Evolutionary conservation across 2,113 vertebrate species (phyloP).

Genomic region (Erpornis zantholeuca): DNA sequence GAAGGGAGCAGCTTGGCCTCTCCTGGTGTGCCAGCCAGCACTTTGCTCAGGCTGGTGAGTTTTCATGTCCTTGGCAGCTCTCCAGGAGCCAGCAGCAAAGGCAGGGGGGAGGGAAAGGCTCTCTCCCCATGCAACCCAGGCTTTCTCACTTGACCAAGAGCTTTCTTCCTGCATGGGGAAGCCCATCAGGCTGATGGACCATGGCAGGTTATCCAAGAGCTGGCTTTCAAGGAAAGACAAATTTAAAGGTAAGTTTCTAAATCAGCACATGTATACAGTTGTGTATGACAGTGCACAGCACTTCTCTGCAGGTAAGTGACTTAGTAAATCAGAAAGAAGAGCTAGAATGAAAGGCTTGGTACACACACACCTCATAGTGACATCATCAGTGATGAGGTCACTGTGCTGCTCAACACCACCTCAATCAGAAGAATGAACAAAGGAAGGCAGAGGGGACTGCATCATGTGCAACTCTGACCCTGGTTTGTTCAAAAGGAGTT

Average conservation of each 20-base stretch:
- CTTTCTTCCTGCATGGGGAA: background rate
- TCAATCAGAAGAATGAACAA: background rate
- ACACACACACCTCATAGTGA: background rate
- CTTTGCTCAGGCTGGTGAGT: background rate
- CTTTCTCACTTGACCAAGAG: background rate
- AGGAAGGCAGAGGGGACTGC: background rate
- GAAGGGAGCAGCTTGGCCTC: background rate
- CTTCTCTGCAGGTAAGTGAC: background rate
- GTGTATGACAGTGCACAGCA: background rate
- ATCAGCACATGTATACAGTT: background rate
- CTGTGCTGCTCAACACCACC: background rate
- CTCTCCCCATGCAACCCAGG: rapidly evolving
- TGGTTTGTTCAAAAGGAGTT: background rate
- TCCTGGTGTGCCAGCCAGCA: background rate
- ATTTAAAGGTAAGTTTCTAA: background rate
- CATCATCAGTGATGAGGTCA: background rate
- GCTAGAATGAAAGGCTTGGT: background rate
- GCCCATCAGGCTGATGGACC: background rate
- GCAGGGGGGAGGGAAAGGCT: background rate
- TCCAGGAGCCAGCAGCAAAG: background rate
- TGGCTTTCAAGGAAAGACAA: background rate
- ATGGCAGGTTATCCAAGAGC: background rate
- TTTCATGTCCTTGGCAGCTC: background rate
- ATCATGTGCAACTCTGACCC: background rate
- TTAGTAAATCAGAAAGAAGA: background rate